These are phyloP conservation scores for Tyto alba DNA, from an alignment of 2,113 vertebrate species.

Conservation along the genomic window DNA sequence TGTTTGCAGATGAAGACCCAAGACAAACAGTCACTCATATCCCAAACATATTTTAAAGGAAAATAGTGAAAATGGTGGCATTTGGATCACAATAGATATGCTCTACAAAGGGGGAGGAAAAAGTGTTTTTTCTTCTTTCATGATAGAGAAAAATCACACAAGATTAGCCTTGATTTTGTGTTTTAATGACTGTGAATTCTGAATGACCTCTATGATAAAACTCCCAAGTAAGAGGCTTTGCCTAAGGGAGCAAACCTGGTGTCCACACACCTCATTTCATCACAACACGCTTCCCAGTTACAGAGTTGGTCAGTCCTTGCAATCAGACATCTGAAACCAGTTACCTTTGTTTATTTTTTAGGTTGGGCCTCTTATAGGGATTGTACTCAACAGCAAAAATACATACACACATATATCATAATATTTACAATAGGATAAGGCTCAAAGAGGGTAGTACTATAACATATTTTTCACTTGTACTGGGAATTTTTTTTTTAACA, in stretches of 20 bases:
- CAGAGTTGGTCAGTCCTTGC: not conserved
- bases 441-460: not conserved
- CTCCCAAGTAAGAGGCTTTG: not conserved
- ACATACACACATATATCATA: not conserved
- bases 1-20: not conserved
- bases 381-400: not conserved
- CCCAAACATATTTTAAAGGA: not conserved
- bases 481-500: not conserved
- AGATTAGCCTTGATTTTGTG: not conserved
- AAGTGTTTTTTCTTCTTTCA: not conserved
- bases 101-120: not conserved
- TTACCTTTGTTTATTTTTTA: slow-evolving; percentile 44
- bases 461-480: not conserved
- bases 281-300: not conserved
- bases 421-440: not conserved
- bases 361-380: not conserved
- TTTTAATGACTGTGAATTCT: not conserved
- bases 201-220: not conserved
- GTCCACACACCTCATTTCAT: not conserved
- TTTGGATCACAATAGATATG: not conserved
- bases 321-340: slow-evolving; percentile 32
- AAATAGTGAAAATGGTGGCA: not conserved
- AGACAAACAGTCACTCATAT: not conserved
- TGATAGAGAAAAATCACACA: not conserved
- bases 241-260: not conserved